A percentile compares a stretch with the other conserved stretches of the same genome.
Conservation (phyloP, 2,797 vertebrate species). For the Molossus alvarezi region DNA sequence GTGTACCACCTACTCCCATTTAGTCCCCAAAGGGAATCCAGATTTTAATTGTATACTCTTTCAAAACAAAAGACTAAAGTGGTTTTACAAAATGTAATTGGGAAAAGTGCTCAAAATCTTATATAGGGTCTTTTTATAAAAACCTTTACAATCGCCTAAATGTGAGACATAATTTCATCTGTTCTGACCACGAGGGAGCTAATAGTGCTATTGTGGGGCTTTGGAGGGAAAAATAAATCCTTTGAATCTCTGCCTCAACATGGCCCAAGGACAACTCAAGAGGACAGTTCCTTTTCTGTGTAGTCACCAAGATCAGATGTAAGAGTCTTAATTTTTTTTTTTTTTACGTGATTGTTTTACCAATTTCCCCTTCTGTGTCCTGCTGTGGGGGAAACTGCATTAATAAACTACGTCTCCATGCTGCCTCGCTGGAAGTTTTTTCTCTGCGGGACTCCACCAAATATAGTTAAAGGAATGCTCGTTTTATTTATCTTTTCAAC, state of each 20-base stretch:
- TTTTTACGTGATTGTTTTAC: conserved; percentile 87
- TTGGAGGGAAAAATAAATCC: not conserved
- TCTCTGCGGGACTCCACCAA: conserved; percentile 80
- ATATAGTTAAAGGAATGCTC: conserved; percentile 79
- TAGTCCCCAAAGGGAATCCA: conserved; percentile 27
- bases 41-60: conserved; percentile 40
- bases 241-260: conserved; percentile 13
- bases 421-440: conserved; percentile 75
- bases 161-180: conserved; percentile 3
- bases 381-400: conserved; percentile 87
- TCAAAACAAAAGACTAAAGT: conserved; percentile 23
- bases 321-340: conserved; percentile 85
- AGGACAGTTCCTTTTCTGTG: conserved; percentile 78
- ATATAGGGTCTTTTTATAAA: conserved; percentile 43
- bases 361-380: conserved; percentile 87
- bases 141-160: conserved; percentile 54
- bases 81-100: conserved; percentile 25
- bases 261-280: conserved; percentile 69
- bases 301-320: conserved; percentile 83
- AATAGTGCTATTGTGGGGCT: not conserved
- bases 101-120: not conserved
- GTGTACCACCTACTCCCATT: conserved; percentile 39
- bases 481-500: conserved; percentile 84
- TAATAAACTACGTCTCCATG: conserved; percentile 87
- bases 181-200: conserved; percentile 15